Evolutionary conservation across 2,797 vertebrate genomes (phyloP).

Genomic region (Microtus californicus): DNA sequence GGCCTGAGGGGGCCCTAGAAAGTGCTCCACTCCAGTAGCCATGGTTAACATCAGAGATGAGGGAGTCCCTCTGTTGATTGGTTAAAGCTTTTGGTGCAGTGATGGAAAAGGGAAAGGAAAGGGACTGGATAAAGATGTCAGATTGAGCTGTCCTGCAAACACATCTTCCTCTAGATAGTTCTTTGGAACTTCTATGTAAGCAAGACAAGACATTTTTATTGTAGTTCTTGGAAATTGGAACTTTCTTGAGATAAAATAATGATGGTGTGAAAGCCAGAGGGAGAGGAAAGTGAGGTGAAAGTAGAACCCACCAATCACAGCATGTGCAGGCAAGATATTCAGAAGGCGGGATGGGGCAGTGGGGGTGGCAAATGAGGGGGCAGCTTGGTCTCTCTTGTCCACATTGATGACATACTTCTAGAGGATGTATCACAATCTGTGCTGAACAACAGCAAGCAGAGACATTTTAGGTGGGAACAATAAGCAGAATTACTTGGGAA

Average conservation of each 20-base stretch:
- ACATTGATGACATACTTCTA: neutral
- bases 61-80: neutral
- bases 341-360: neutral
- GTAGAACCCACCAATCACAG: neutral
- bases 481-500: neutral
- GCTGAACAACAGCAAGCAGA: neutral
- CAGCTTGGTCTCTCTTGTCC: neutral
- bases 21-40: neutral
- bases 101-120: neutral
- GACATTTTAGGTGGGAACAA: neutral
- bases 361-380: neutral
- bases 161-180: neutral
- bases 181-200: conserved; percentile 36
- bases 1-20: neutral
- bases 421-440: neutral
- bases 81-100: neutral
- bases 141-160: neutral
- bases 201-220: neutral
- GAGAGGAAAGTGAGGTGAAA: neutral
- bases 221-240: neutral
- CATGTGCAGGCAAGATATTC: neutral
- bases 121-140: neutral
- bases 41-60: neutral
- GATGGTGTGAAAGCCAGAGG: conserved; percentile 21
- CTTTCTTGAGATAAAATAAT: conserved; percentile 43